Percentiles rank a stretch among this genome's conserved stretches.
These are phyloP conservation scores for Salticus scenicus DNA, from an alignment of 2,888 invertebrate genomes.

Conservation along the genomic window DNA sequence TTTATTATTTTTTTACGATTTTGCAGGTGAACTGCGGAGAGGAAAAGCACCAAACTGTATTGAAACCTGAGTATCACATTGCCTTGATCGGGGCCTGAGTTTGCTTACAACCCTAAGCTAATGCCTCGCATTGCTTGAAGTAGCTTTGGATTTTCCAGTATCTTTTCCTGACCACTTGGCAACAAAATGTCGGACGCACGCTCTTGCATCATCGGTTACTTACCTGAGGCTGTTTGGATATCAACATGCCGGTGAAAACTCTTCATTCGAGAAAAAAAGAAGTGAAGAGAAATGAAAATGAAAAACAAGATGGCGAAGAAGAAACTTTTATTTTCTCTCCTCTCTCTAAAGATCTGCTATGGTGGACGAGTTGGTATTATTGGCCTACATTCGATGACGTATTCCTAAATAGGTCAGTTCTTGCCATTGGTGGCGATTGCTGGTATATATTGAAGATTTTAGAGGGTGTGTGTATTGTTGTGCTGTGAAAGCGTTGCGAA, in stretches of 20 bases:
- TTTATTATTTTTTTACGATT: too few species aligned
- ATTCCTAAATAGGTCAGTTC: conserved; percentile 47
- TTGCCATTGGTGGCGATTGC: conserved; percentile 57
- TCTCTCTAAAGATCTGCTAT: not conserved
- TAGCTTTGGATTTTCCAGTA: too few species aligned
- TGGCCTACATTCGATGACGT: conserved; percentile 62
- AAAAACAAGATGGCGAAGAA: conserved; percentile 15
- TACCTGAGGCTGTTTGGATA: not conserved
- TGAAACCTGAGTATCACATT: too few species aligned
- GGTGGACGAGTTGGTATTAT: conserved; percentile 50
- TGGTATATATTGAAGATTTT: conserved; percentile 47
- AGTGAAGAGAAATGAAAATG: not conserved
- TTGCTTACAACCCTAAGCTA: too few species aligned
- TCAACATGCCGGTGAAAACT: conserved; percentile 45
- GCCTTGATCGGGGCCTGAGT: too few species aligned
- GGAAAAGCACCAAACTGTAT: too few species aligned
- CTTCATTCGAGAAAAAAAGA: not conserved
- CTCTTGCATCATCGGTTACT: too few species aligned
- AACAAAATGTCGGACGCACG: too few species aligned
- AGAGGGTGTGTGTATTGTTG: conserved; percentile 45
- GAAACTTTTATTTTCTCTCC: conserved; percentile 22
- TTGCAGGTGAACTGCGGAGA: too few species aligned
- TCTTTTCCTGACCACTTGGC: too few species aligned
- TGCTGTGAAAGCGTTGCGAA: not conserved
- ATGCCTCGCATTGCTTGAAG: too few species aligned